Evolutionary conservation across 1,140 invertebrate species (phyloP), one percentile per base, ranked within the genome.

Genomic region (Hyles euphorbiae): DNA sequence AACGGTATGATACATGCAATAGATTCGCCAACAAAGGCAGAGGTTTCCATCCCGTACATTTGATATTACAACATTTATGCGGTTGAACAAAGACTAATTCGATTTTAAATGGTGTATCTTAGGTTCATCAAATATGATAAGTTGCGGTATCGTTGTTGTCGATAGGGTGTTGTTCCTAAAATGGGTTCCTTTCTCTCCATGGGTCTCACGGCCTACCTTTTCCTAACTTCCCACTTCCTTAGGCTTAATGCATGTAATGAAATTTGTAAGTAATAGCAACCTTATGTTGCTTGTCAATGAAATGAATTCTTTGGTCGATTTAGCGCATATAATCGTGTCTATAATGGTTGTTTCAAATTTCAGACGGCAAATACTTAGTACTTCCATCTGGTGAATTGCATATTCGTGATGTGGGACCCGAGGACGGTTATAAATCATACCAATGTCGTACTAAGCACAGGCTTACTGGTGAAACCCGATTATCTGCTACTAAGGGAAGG

Each of bases 401-500:
- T 83, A 98, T 98, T 76, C 93, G 95, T 75, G 96, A 98, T 89
- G 97, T 98, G 55, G 96, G 95, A 83, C 95, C 95, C 63, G 96
- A 97, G 84, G 97, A 98, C 88, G 96, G 96, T 60, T 97, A 96
- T 87, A 98, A 98, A 88, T 95, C 94, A 61, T 98, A 97, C 80
- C 96, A 97, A 82, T 99, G 98, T 87, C 92, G 96, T 70, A 98
- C 97, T 47, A 96, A 96, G 81, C 97, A 98, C 87, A 92, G 96
- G 70, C 92, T 98, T 43, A 98, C 97, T 72, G 96, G 96, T 72
- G 97, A 98, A 91, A 97, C 96, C 63, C 92, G 96, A 83, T 91
- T 97, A 60, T 98, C 97, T 76, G 96, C 96, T 47, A 97, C 96
- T 44, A 98, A 98, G 83, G 97, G 97, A 89, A 92, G 96, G 76